Conservation (phyloP, 1,140 invertebrate species). For the Mya arenaria region DNA sequence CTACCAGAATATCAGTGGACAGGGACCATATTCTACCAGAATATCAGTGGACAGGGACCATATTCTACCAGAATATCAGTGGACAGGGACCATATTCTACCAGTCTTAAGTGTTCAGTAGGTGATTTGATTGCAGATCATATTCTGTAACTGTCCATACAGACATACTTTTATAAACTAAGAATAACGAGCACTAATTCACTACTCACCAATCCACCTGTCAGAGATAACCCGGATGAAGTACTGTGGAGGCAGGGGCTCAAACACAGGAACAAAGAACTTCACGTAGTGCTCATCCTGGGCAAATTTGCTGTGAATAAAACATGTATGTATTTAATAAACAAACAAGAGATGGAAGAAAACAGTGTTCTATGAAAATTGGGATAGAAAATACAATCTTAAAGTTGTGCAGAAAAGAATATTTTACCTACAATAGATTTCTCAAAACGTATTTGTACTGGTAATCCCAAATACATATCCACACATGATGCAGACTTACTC, state of each 20-base stretch:
- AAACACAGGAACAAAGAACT: slow-evolving; percentile 99
- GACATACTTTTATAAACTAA: neutral
- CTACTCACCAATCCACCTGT: slow-evolving; percentile 83
- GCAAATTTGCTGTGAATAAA: slow-evolving; percentile 90
- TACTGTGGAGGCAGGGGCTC: slow-evolving; percentile 99
- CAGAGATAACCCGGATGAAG: slow-evolving; percentile 90
- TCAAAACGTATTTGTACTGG: no score
- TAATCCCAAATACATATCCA: neutral
- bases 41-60: no score
- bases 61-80: no score
- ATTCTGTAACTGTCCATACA: no score
- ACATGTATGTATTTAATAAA: no score
- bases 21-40: no score
- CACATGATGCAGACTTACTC: slow-evolving; percentile 81
- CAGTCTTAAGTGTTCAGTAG: no score
- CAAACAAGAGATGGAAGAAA: neutral
- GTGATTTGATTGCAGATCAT: no score
- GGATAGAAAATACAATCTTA: neutral
- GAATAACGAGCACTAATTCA: no score
- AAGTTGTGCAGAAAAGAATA: neutral
- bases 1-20: no score
- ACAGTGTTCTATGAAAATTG: neutral
- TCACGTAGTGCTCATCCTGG: slow-evolving; percentile 96
- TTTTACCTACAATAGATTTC: neutral
- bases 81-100: no score